These are phyloP conservation scores for Enteromius thamalakanensis DNA, from an alignment of 2,797 vertebrate species.

Conservation along the genomic window DNA sequence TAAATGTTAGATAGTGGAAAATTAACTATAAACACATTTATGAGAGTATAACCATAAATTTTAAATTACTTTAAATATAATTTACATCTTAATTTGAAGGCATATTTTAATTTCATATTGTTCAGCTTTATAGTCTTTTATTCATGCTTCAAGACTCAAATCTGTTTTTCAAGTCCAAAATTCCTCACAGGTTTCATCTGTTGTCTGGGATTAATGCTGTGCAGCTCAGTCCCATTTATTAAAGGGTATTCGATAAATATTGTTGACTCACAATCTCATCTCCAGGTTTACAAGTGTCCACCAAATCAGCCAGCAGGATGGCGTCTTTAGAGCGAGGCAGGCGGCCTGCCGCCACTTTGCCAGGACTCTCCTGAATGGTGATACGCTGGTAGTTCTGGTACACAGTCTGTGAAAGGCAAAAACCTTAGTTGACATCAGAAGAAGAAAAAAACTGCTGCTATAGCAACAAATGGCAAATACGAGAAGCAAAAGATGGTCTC, in stretches of 20 bases:
- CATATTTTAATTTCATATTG: neutral
- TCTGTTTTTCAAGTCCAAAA: neutral
- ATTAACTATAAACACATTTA: neutral
- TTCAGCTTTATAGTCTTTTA: neutral
- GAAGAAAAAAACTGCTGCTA: neutral
- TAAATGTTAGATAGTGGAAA: neutral
- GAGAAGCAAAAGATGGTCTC: neutral
- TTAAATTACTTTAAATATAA: too few relatives aligned
- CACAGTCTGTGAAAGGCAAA: slow-evolving; percentile 80
- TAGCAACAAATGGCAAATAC: neutral
- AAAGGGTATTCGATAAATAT: neutral
- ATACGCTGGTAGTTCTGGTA: slow-evolving; percentile 99
- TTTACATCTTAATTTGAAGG: neutral
- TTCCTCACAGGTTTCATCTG: neutral
- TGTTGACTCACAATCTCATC: slow-evolving; percentile 91
- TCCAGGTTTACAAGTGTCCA: slow-evolving; percentile 95
- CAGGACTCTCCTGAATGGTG: slow-evolving; percentile 96
- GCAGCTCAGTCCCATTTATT: neutral
- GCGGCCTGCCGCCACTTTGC: slow-evolving; percentile 93
- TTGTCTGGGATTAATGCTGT: neutral
- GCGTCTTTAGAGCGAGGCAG: slow-evolving; percentile 96
- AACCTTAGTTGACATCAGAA: neutral
- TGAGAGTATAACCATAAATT: too few relatives aligned
- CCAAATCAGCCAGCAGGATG: slow-evolving; percentile 92
- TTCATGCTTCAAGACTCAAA: neutral